These are phyloP conservation scores for Chaetogeoica ovagalla DNA, from an alignment of 2,888 invertebrate species.

Conservation along the genomic window DNA sequence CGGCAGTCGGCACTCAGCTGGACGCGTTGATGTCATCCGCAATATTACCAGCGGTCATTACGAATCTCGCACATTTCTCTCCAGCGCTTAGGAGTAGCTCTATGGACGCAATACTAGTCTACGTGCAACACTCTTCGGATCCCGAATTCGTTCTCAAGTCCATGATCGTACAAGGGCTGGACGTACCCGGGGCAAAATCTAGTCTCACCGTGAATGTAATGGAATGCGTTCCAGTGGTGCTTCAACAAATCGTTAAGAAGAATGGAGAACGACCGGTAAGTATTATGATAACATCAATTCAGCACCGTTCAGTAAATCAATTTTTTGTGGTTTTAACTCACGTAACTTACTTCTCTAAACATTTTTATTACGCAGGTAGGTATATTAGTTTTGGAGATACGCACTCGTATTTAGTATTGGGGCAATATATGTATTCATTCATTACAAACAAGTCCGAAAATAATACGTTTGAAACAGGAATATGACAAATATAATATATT, in stretches of 20 bases:
- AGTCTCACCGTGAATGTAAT: constrained; percentile 58
- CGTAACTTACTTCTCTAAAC: no score
- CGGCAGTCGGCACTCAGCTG: constrained; percentile 69
- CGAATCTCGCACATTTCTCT: constrained; percentile 77
- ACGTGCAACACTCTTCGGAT: constrained; percentile 70
- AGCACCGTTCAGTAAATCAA: no score
- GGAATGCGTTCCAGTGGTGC: constrained; percentile 56
- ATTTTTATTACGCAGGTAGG: no score
- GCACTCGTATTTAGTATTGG: no score
- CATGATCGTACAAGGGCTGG: constrained; percentile 69
- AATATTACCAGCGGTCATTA: constrained; percentile 71
- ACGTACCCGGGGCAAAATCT: constrained; percentile 63
- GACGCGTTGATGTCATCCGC: constrained; percentile 68
- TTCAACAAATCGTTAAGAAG: constrained; percentile 54
- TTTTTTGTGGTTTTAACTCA: no score
- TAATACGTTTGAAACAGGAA: no score
- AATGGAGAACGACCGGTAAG: constrained; percentile 41
- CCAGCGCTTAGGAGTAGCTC: constrained; percentile 81
- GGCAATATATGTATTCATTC: no score
- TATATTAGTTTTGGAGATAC: no score
- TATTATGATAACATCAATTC: neutral
- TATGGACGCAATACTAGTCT: constrained; percentile 74
- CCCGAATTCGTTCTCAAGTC: constrained; percentile 70
- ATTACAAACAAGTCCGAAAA: no score
- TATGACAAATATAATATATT: neutral